A percentile compares a stretch with the other conserved stretches of the same genome.
phyloP scores from a whole-genome alignment of 1,140 invertebrate species.

The Neocloeon triangulifer region DNA sequence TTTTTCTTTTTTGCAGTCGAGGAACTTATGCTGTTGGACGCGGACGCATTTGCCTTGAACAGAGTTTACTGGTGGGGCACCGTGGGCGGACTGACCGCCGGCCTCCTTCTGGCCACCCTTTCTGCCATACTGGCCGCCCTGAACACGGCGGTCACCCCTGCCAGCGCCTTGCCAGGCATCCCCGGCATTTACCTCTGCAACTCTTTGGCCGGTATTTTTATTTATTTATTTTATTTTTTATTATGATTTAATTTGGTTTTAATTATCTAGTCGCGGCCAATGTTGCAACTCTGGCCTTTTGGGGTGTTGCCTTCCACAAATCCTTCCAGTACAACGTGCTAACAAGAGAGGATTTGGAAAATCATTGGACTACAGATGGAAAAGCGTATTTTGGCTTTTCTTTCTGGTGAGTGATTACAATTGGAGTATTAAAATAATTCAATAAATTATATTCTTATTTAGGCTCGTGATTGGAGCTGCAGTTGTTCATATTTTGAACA shows the following conservation, averaged over 20 bases:
- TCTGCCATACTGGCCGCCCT: constrained; percentile 48
- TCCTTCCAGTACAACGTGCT: constrained; percentile 55
- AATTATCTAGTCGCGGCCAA: constrained; percentile 48
- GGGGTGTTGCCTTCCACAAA: constrained; percentile 48
- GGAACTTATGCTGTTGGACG: no score
- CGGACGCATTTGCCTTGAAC: no score
- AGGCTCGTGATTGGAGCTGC: constrained; percentile 54
- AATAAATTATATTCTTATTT: no score
- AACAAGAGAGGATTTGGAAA: constrained; percentile 42
- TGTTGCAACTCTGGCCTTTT: constrained; percentile 39
- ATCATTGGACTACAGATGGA: constrained; percentile 47
- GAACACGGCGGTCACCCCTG: constrained; percentile 51
- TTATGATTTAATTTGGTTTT: no score
- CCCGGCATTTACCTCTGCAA: constrained; percentile 60
- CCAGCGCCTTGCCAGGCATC: constrained; percentile 44
- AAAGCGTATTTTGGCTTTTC: constrained; percentile 46
- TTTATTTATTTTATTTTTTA: no score
- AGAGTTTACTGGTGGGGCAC: constrained; percentile 58
- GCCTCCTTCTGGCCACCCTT: constrained; percentile 38
- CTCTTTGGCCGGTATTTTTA: constrained; percentile 34
- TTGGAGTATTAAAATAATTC: neutral
- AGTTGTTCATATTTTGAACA: constrained; percentile 45
- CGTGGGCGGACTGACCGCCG: constrained; percentile 33
- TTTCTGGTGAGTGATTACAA: constrained; percentile 33
- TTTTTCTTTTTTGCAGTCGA: no score